Base-by-base conservation (phyloP, 2,797 vertebrate species). In the Acipenser transmontanus region DNA sequence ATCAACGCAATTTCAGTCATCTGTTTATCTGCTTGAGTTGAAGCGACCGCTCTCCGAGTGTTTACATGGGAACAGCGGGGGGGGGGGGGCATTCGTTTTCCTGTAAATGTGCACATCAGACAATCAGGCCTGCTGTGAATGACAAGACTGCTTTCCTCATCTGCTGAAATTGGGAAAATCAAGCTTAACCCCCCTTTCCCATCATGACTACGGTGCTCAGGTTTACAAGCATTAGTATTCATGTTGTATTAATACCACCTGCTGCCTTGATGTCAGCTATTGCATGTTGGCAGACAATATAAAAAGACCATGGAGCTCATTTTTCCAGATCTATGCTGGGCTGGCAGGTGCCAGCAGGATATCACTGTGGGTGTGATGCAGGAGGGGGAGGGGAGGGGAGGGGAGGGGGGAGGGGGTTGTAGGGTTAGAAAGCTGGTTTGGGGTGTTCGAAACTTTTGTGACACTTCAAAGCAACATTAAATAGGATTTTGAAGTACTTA, bases 61-160 rank as follows among this genome's bases (percentile, higher is more conserved):
- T 75, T 63, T 63, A 70, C 57, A 47, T 73, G 78, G 77, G 78
- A 83, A 66, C 67, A 76, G 76, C 68, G 70, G 73, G 71, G 67
- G 70, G 73, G 20, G n/a, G 17, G 17, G 17, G 17, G 1, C 17
- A 17, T 17, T 17, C 17, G 17, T 17, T 34, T 34, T 34, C 34
- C 34, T 34, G 34, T 4, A 34, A 34, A 34, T 34, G 34, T 34
- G 34, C 1, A 34, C 4, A 4, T 34, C 34, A 34, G 2, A 34
- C 34, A 34, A 34, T 4, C 34, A 34, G 34, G 50, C 14, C 76
- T 17, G 5, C 0, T 0, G 73, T 65, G 70, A 73, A 4, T 69
- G 76, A 63, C 57, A 6, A 56, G 7, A n/a, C 66, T 34, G 34
- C 4, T 6, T n/a, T 48, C 62, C 61, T n/a, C 4, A 7, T 34